These are phyloP conservation scores for Synchiropus splendidus DNA, from an alignment of 2,113 vertebrate species.

Conservation along the genomic window DNA sequence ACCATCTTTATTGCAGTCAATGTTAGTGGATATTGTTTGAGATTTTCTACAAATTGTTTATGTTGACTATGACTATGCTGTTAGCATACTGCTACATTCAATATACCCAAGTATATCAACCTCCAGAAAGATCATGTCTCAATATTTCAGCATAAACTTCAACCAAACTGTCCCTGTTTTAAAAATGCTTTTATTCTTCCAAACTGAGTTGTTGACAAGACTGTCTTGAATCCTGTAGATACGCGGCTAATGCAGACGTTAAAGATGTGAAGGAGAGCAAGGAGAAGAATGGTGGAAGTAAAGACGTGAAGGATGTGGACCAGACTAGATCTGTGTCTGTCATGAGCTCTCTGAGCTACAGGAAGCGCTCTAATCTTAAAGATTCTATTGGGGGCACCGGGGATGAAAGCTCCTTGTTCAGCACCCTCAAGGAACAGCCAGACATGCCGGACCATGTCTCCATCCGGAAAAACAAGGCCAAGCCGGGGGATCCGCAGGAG, in stretches of 20 bases:
- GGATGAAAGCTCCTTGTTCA: slow-evolving; percentile 82
- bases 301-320: slow-evolving; percentile 66
- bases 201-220: slow-evolving; percentile 8
- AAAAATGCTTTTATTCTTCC: too few relatives aligned
- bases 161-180: too few relatives aligned
- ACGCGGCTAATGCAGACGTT: slow-evolving; percentile 53
- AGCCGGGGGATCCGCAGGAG: slow-evolving; percentile 41
- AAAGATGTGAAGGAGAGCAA: slow-evolving; percentile 63
- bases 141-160: too few relatives aligned
- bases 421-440: slow-evolving; percentile 74
- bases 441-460: slow-evolving; percentile 70
- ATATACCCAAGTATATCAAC: too few relatives aligned
- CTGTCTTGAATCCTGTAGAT: slow-evolving; percentile 50
- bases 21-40: too few relatives aligned
- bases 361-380: slow-evolving; percentile 83
- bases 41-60: too few relatives aligned
- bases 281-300: slow-evolving; percentile 55
- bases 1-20: too few relatives aligned
- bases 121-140: too few relatives aligned
- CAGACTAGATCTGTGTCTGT: slow-evolving; percentile 74
- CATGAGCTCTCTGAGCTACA: slow-evolving; percentile 93
- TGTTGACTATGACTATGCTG: too few relatives aligned
- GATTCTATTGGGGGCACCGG: slow-evolving; percentile 85
- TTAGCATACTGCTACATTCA: too few relatives aligned
- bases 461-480: slow-evolving; percentile 64